Conservation (phyloP, 2,113 vertebrate species). For the Morone chrysops region DNA sequence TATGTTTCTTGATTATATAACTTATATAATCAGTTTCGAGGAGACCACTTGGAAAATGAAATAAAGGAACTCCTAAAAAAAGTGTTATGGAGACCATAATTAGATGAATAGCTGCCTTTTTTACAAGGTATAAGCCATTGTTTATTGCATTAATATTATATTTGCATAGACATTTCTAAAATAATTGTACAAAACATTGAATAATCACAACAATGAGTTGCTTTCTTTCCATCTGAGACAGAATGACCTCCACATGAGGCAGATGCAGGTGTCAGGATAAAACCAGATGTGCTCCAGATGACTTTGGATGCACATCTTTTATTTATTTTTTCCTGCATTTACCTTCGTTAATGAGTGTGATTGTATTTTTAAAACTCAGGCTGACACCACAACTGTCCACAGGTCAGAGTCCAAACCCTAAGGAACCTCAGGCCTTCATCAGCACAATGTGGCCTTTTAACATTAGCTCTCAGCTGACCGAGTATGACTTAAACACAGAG, state of each 20-base stretch:
- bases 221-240: neutral
- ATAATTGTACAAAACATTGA: neutral
- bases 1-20: too few species aligned
- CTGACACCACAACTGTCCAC: neutral
- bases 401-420: neutral
- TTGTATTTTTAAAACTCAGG: neutral
- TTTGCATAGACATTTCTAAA: neutral
- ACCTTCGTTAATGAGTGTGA: constrained; percentile 21
- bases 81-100: too few species aligned
- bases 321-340: neutral
- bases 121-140: neutral
- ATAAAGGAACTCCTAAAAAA: too few species aligned
- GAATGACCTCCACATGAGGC: neutral
- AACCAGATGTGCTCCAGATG: neutral
- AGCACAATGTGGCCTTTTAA: too few species aligned
- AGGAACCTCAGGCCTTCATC: neutral
- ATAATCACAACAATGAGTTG: neutral
- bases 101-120: neutral
- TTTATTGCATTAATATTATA: too few species aligned
- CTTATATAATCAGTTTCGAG: too few species aligned
- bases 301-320: constrained; percentile 3
- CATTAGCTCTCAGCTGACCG: too few species aligned
- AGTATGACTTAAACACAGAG: too few species aligned
- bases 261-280: neutral
- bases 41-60: too few species aligned